Base-by-base conservation (phyloP, 2,888 invertebrate species). In the Encarsia formosa region DNA sequence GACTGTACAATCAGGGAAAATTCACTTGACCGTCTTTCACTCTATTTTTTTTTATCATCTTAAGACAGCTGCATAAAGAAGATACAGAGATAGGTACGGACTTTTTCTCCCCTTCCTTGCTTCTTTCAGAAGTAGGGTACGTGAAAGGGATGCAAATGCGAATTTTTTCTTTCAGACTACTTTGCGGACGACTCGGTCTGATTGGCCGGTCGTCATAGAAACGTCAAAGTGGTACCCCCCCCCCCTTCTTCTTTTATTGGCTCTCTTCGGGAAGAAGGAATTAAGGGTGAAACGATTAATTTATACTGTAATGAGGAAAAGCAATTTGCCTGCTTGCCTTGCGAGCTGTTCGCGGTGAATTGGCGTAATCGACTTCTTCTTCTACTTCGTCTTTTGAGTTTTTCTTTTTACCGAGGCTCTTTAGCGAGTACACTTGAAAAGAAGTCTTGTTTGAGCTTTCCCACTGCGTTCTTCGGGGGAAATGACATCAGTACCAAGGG, bases 211-310 rank as follows among this genome's bases (percentile, higher is more conserved):
- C 6, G 52, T 38, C 41, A 40, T 46, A 32, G 42, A 24, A 47
- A 38, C 46, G 41, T 37, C 20, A 46, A 41, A 41, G 40, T 37
- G 20, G 5, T 15, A 29, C 13, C 13, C n/a, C n/a, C n/a, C n/a
- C n/a, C n/a, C n/a, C 26, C 26, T 11, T 5, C 6, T 18, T 8
- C 22, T 34, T 34, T 35, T 24, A 46, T 35, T 47, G 47, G 42
- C 31, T 46, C 38, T 9, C 37, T 13, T 11, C 32, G 22, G 13
- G n/a, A 13, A n/a, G n/a, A n/a, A n/a, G 19, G 46, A 37, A 46
- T 52, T 31, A 31, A 41, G 37, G n/a, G 29, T 32, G 41, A 23
- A 42, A 35, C 38, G 52, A 42, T 52, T 52, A 47, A 47, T 52
- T 52, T 47, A 16, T 20, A 15, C 47, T 18, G 29, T 38, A 41